Percentiles rank a stretch among this genome's conserved stretches.
phyloP scores from a whole-genome alignment of 2,113 vertebrate species.

The Trochalopteron elliotii region DNA sequence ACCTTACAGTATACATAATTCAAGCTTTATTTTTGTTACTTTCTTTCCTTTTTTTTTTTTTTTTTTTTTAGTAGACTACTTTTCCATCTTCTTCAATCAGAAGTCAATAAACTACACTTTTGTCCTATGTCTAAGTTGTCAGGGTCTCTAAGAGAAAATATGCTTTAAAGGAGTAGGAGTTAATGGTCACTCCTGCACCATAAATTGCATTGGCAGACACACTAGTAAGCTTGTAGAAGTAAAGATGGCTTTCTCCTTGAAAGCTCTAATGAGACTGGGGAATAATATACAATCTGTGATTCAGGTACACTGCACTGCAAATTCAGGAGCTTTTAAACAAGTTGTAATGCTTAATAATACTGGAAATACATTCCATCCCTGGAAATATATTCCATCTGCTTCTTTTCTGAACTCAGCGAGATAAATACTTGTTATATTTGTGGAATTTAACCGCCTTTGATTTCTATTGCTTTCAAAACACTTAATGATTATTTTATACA shows the following conservation, averaged over 20 bases:
- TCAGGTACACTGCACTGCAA: slow-evolving; percentile 51
- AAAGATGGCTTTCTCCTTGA: slow-evolving; percentile 78
- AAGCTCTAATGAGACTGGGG: slow-evolving; percentile 72
- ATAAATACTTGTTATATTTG: slow-evolving; percentile 58
- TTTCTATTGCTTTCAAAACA: slow-evolving; percentile 51
- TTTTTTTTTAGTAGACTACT: slow-evolving; percentile 48
- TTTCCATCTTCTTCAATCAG: slow-evolving; percentile 73
- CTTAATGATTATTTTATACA: slow-evolving; percentile 37
- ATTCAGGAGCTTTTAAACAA: slow-evolving; percentile 68
- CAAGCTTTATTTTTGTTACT: slow-evolving; percentile 67
- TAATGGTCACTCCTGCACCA: slow-evolving; percentile 71
- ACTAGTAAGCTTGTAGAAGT: slow-evolving; percentile 62
- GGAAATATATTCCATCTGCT: slow-evolving; percentile 58
- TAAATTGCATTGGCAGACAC: slow-evolving; percentile 73
- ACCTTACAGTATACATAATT: slow-evolving; percentile 53
- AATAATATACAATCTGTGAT: slow-evolving; percentile 75
- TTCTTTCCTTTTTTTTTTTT: slow-evolving; percentile 14
- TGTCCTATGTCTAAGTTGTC: slow-evolving; percentile 70
- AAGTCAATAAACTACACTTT: slow-evolving; percentile 74
- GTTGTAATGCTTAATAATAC: slow-evolving; percentile 49
- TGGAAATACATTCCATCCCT: slow-evolving; percentile 55
- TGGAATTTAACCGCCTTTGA: slow-evolving; percentile 48
- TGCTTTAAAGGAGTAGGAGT: slow-evolving; percentile 71
- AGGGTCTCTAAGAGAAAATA: slow-evolving; percentile 74
- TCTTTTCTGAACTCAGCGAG: slow-evolving; percentile 40